phyloP scores from a whole-genome alignment of 2,888 invertebrate genomes.

The Conomelus anceps region DNA sequence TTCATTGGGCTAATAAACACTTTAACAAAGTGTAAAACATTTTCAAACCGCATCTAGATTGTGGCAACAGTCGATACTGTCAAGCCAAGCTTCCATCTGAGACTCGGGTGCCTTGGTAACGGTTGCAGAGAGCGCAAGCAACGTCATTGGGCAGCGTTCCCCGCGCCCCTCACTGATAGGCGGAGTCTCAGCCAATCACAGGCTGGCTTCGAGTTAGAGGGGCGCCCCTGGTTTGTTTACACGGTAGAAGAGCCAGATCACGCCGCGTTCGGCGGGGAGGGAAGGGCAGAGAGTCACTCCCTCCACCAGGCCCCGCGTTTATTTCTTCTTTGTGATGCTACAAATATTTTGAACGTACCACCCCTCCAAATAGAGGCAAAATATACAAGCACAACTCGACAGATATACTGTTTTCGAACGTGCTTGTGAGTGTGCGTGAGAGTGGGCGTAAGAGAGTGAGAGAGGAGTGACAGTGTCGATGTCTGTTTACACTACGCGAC shows the following conservation, averaged over 20 bases:
- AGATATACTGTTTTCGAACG: background rate
- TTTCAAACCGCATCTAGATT: no score
- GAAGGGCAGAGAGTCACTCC: background rate
- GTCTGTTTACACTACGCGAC: background rate
- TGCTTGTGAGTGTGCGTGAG: background rate
- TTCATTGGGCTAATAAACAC: no score
- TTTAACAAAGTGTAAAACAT: no score
- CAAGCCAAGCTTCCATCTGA: no score
- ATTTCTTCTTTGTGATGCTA: background rate
- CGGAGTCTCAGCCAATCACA: background rate
- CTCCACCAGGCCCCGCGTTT: background rate
- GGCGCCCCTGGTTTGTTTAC: background rate
- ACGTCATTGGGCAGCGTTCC: background rate
- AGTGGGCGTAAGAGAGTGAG: background rate
- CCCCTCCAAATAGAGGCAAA: background rate
- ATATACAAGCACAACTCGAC: background rate
- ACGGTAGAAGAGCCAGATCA: background rate
- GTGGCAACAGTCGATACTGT: no score
- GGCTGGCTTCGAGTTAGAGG: background rate
- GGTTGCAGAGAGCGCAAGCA: no score
- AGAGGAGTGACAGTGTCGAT: background rate
- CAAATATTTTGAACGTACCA: background rate
- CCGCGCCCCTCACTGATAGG: background rate
- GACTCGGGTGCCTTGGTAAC: no score
- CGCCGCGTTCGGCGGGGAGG: background rate